phyloP scores from a whole-genome alignment of 2,888 invertebrate species.

The Hyppa rectilinea region DNA sequence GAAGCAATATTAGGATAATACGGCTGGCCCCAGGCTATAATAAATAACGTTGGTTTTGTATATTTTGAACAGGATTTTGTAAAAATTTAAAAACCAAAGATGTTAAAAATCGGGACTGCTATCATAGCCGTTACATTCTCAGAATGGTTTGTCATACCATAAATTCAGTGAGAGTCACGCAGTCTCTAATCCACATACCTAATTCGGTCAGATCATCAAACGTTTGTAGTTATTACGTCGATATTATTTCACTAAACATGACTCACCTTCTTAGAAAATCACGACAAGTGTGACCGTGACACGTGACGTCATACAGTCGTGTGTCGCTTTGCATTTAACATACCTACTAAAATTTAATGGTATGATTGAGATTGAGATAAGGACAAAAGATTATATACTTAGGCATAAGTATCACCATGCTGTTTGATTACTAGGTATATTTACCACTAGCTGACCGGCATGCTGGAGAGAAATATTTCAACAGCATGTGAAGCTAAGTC shows the following conservation, averaged over 20 bases:
- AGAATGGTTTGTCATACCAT: slow-evolving; percentile 29
- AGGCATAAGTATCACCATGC: too few species aligned
- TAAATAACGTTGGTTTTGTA: neutral
- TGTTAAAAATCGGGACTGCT: too few species aligned
- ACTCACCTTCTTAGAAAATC: slow-evolving; percentile 57
- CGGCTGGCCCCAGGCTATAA: too few species aligned
- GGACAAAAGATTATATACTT: slow-evolving; percentile 9
- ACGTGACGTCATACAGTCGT: slow-evolving; percentile 50
- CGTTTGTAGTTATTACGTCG: slow-evolving; percentile 1
- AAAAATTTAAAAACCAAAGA: too few species aligned
- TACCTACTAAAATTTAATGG: slow-evolving; percentile 15
- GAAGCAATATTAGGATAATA: too few species aligned
- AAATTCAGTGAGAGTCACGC: slow-evolving; percentile 7
- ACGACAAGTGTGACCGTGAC: slow-evolving; percentile 47
- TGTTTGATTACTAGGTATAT: too few species aligned
- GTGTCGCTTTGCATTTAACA: slow-evolving; percentile 17
- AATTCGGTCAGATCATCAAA: slow-evolving; percentile 8
- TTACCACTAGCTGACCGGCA: too few species aligned
- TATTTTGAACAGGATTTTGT: neutral
- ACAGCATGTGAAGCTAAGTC: too few species aligned
- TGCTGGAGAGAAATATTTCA: too few species aligned
- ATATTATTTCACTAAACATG: slow-evolving; percentile 39
- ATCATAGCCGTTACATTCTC: slow-evolving; percentile 6
- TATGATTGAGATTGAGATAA: neutral
- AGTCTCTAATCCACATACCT: neutral